phyloP scores from a whole-genome alignment of 2,888 invertebrate genomes.

The Siphlonurus alternatus region DNA sequence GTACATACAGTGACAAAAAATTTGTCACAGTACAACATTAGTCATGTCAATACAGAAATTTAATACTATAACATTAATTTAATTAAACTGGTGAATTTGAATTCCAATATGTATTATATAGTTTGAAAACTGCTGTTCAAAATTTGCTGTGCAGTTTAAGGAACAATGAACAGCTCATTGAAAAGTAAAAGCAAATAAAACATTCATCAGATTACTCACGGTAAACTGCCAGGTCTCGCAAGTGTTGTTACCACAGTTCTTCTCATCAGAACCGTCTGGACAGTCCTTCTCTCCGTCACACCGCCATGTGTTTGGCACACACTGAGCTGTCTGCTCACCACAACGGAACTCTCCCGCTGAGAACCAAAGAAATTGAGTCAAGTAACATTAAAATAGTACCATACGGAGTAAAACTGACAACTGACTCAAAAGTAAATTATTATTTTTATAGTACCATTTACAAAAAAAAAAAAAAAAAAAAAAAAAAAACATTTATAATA shows the following conservation, averaged over 20 bases:
- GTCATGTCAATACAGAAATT: too few relatives aligned
- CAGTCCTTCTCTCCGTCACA: slow-evolving; percentile 34
- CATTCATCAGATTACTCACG: too few relatives aligned
- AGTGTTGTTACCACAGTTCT: slow-evolving; percentile 22
- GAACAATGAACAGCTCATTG: too few relatives aligned
- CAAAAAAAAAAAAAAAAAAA: too few relatives aligned
- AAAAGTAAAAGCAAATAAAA: too few relatives aligned
- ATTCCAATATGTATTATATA: too few relatives aligned
- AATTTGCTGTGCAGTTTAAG: background rate
- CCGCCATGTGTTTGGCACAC: slow-evolving; percentile 27
- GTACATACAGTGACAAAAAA: background rate
- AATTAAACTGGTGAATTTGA: too few relatives aligned
- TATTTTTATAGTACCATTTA: too few relatives aligned
- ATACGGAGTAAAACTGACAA: background rate
- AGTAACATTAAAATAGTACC: background rate
- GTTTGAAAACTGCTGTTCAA: too few relatives aligned
- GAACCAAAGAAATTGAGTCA: slow-evolving; percentile 1
- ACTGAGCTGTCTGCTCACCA: slow-evolving; percentile 15
- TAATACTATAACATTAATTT: too few relatives aligned
- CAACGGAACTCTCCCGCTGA: slow-evolving; percentile 23
- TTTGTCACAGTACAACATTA: background rate
- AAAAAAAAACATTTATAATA: too few relatives aligned
- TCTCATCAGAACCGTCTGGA: slow-evolving; percentile 29
- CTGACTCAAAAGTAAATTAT: too few relatives aligned
- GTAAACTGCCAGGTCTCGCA: slow-evolving; percentile 23